These are phyloP conservation scores for Discoglossus pictus DNA, from an alignment of 2,797 vertebrate genomes.

Conservation along the genomic window DNA sequence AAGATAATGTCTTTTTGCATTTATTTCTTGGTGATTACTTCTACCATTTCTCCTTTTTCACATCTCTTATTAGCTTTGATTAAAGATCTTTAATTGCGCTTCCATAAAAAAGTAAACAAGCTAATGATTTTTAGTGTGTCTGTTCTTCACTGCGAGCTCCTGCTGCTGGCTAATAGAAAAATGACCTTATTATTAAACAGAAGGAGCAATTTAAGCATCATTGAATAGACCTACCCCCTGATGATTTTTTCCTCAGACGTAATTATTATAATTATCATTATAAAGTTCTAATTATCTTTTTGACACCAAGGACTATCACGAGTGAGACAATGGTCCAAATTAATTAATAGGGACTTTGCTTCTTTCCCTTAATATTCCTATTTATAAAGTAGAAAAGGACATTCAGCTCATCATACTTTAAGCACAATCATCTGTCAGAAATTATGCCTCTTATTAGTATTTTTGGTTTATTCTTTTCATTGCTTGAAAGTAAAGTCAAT, in stretches of 20 bases:
- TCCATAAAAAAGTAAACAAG: slow-evolving; percentile 55
- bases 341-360: slow-evolving; percentile 74
- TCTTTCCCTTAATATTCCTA: slow-evolving; percentile 62
- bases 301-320: slow-evolving; percentile 73
- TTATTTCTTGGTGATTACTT: slow-evolving; percentile 2
- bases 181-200: slow-evolving; percentile 81
- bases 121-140: slow-evolving; percentile 59
- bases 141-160: slow-evolving; percentile 60
- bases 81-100: slow-evolving; percentile 38
- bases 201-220: slow-evolving; percentile 78
- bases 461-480: slow-evolving; percentile 9
- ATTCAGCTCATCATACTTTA: slow-evolving; percentile 53
- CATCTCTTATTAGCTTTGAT: slow-evolving; percentile 42
- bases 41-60: slow-evolving; percentile 18
- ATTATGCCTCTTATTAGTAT: slow-evolving; percentile 31
- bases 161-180: slow-evolving; percentile 72
- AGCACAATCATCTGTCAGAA: slow-evolving; percentile 32
- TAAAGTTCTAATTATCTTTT: slow-evolving; percentile 82
- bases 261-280: slow-evolving; percentile 84
- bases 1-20: too few relatives aligned
- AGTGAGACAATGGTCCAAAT: slow-evolving; percentile 73
- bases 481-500: slow-evolving; percentile 3
- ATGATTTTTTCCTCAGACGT: slow-evolving; percentile 81
- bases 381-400: slow-evolving; percentile 60
- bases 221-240: slow-evolving; percentile 76